Percentiles rank a stretch among this genome's conserved stretches.
phyloP scores from a whole-genome alignment of 2,888 invertebrate species.

The Thymelicus acteon region DNA sequence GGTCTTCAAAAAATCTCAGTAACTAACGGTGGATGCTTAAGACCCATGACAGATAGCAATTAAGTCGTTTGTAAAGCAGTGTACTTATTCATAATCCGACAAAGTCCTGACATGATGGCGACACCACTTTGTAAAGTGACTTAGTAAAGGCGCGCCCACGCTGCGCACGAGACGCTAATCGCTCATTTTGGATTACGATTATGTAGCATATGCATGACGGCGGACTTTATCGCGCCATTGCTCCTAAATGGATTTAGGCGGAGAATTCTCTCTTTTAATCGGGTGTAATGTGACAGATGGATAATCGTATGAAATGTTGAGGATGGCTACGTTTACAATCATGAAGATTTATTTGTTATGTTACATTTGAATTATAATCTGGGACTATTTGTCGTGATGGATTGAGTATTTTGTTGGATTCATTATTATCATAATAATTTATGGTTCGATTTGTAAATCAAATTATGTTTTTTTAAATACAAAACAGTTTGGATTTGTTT shows the following conservation, averaged over 20 bases:
- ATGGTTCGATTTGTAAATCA: background rate
- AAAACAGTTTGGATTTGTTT: no score
- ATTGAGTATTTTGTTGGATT: background rate
- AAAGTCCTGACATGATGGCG: conserved; percentile 2
- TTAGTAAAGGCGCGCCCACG: conserved; percentile 70
- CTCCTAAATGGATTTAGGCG: conserved; percentile 70
- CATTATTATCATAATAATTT: background rate
- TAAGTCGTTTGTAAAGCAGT: background rate
- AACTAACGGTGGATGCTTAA: no score
- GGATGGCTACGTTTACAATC: conserved; percentile 4
- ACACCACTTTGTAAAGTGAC: conserved; percentile 44
- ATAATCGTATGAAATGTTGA: conserved; percentile 25
- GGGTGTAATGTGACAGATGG: conserved; percentile 34
- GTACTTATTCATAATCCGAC: background rate
- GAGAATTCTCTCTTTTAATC: conserved; percentile 42
- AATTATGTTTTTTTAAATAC: background rate
- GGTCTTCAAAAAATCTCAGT: no score
- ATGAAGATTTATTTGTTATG: background rate
- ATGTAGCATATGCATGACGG: conserved; percentile 72
- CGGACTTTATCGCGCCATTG: conserved; percentile 71
- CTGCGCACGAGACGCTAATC: conserved; percentile 69
- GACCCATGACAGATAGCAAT: background rate
- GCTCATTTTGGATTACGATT: conserved; percentile 76
- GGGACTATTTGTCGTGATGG: background rate
- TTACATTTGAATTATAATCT: background rate